Conservation (phyloP, 2,888 invertebrate genomes). For the Lochmaea capreae region DNA sequence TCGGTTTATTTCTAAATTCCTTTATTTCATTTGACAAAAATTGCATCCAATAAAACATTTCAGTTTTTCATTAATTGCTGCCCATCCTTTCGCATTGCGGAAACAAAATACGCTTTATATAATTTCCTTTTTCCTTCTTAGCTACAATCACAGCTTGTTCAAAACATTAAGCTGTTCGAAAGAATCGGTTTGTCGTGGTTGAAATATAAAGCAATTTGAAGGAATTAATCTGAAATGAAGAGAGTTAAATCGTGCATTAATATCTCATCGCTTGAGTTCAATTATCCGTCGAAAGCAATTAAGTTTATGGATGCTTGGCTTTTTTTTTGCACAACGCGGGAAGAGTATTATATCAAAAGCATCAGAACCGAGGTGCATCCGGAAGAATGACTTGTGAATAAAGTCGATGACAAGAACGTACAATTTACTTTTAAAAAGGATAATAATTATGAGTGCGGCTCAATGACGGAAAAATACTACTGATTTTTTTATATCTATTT, state of each 20-base stretch:
- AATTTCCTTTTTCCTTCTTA: constrained; percentile 3
- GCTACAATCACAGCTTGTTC: neutral
- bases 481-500: too few relatives aligned
- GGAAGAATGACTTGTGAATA: neutral
- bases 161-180: neutral
- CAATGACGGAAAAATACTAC: too few relatives aligned
- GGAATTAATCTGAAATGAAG: constrained; percentile 3
- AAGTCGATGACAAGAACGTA: neutral
- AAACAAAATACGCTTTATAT: neutral
- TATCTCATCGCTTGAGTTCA: neutral
- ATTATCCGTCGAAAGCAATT: constrained; percentile 2
- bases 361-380: neutral
- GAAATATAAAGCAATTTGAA: neutral
- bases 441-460: neutral
- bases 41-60: too few relatives aligned
- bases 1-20: too few relatives aligned
- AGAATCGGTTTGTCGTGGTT: neutral
- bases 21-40: too few relatives aligned
- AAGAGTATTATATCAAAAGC: neutral
- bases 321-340: neutral
- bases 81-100: too few relatives aligned
- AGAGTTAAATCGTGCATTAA: constrained; percentile 2
- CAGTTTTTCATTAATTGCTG: too few relatives aligned
- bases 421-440: neutral
- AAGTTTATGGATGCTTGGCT: neutral